phyloP scores from a whole-genome alignment of 1,140 invertebrate genomes.

The Theocolax elegans region DNA sequence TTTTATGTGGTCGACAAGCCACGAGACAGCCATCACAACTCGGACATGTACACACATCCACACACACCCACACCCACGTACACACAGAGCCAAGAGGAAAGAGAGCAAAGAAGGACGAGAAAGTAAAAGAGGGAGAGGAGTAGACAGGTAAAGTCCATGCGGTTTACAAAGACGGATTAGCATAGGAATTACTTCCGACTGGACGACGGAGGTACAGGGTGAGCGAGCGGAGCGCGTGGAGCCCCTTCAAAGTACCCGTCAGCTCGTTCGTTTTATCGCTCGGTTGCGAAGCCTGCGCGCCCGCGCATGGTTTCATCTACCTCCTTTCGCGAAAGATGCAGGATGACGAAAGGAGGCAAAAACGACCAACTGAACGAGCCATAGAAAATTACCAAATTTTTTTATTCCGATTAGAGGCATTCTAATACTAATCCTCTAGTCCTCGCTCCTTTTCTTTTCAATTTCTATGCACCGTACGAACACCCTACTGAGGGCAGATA shows the following conservation, averaged over 20 bases:
- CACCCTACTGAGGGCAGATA: too few species aligned
- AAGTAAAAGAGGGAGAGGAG: not conserved
- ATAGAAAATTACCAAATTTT: conserved; percentile 6
- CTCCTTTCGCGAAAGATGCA: not conserved
- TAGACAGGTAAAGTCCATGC: conserved; percentile 14
- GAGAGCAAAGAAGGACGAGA: too few species aligned
- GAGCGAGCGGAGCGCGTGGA: conserved; percentile 3
- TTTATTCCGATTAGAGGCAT: conserved; percentile 20
- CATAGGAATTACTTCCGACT: conserved; percentile 58
- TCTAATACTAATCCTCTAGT: too few species aligned
- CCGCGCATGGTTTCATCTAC: too few species aligned
- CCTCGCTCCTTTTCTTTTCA: not conserved
- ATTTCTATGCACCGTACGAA: too few species aligned
- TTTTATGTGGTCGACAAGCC: conserved; percentile 11
- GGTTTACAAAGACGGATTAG: conserved; percentile 59
- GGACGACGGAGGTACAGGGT: conserved; percentile 27
- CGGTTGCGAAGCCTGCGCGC: conserved; percentile 3
- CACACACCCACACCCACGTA: too few species aligned
- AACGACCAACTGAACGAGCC: conserved; percentile 9
- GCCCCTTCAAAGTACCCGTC: conserved; percentile 44
- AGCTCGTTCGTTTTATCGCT: conserved; percentile 46
- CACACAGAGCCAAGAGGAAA: too few species aligned
- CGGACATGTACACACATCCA: not conserved
- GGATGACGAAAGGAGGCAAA: not conserved
- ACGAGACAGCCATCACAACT: not conserved